Base-by-base conservation (phyloP, 2,797 vertebrate genomes). In the Phaenicophaeus curvirostris region DNA sequence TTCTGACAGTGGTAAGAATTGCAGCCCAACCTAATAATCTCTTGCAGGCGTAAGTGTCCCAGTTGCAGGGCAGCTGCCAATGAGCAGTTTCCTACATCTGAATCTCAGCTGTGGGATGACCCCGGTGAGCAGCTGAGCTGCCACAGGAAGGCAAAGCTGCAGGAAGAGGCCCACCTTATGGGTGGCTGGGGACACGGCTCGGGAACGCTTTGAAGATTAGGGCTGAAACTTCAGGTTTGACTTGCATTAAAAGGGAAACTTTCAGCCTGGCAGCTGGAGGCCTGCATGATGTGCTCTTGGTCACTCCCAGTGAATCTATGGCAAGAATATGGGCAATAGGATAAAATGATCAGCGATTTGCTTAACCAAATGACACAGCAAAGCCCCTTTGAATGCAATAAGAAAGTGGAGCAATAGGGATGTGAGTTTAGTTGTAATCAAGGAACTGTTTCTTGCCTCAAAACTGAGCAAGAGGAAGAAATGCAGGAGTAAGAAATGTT, bases 21-120 rank as follows among this genome's bases (percentile, higher is more conserved):
- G 2, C 23, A 65, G 58, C 37, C 68, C 50, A 75, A 11, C 11
- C 58, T 48, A 23, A 4, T 11, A 35, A 31, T 21, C 30, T 51
- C 16, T 37, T 31, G 51, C 51, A 84, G 66, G 16, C 1, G 0
- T 15, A 19, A 41, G 11, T 6, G 42, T 75, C 51, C 51, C 55
- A n/a, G 54, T 66, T 76, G 71, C 57, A 54, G 62, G 5, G 31
- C 54, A 79, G 66, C 44, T 87, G 74, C 53, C 0, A 3, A 24
- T 39, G 14, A 1, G 0, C 0, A 0, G 2, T 41, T 81, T 57
- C 51, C 72, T 16, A 1, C 33, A 72, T 42, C 66, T 50, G 24
- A n/a, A 19, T 54, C 33, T 50, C 48, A 33, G 59, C n/a, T 0
- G 0, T 30, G 68, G 35, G 41, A 46, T 84, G 33, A 87, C 24